A percentile compares a stretch with the other conserved stretches of the same genome.
phyloP scores from a whole-genome alignment of 23 tunicate species.

The Halocynthia roretzi region DNA sequence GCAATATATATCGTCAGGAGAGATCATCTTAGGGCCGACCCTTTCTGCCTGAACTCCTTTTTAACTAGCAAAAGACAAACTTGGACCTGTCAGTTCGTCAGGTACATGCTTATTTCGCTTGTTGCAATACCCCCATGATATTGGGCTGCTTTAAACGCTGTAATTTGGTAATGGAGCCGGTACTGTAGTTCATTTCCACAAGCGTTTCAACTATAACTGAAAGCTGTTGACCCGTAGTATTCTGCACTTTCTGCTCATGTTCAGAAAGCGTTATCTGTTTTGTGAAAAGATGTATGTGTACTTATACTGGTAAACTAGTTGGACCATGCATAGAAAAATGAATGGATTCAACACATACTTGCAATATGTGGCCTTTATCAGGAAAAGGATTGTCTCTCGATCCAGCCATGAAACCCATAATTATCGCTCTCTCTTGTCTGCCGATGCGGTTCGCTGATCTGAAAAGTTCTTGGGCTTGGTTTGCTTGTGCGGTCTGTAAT shows the following conservation, averaged over 20 bases:
- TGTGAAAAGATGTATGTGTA: too few species aligned
- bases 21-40: too few species aligned
- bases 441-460: constrained; percentile 49
- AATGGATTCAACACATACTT: constrained; percentile 9
- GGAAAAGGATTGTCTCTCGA: constrained; percentile 83
- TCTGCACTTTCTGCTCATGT: constrained; percentile 40
- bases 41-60: too few species aligned
- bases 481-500: constrained; percentile 71
- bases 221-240: constrained; percentile 49
- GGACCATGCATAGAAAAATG: too few species aligned
- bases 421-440: constrained; percentile 80
- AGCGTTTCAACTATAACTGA: constrained; percentile 66
- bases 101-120: too few species aligned
- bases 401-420: constrained; percentile 90
- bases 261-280: constrained; percentile 56
- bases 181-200: constrained; percentile 68
- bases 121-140: too few species aligned
- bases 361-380: constrained; percentile 66
- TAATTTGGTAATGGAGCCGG: constrained; percentile 43
- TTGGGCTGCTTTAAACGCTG: constrained; percentile 34
- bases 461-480: constrained; percentile 86
- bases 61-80: too few species aligned
- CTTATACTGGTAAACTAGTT: too few species aligned
- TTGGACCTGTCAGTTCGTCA: too few species aligned
- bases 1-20: too few species aligned